Evolutionary conservation across 2,888 invertebrate genomes (phyloP).

Genomic region (Xanthostigma xanthostigma): DNA sequence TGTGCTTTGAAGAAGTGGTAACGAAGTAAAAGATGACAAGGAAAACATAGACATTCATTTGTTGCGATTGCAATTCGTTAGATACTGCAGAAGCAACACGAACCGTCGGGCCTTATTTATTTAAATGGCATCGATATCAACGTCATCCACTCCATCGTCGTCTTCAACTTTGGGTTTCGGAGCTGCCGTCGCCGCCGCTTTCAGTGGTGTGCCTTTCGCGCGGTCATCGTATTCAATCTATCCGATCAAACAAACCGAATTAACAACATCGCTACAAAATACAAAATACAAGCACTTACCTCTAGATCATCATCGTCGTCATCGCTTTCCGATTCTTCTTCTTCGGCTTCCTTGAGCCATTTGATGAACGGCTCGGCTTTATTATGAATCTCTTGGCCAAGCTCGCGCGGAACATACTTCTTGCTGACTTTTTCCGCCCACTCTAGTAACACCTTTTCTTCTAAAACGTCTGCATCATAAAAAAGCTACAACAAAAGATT

Average conservation of each 20-base stretch:
- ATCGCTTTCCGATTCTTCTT: conserved; percentile 71
- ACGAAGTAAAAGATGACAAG: too few relatives aligned
- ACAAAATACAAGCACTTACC: conserved; percentile 25
- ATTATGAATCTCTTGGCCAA: conserved; percentile 80
- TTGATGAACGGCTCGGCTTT: conserved; percentile 87
- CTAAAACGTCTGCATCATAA: conserved; percentile 90
- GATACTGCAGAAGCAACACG: too few relatives aligned
- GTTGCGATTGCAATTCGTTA: too few relatives aligned
- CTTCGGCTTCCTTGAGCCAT: conserved; percentile 96
- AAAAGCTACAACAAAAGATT: conserved; percentile 42
- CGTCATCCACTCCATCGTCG: conserved; percentile 67
- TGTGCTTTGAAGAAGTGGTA: too few relatives aligned
- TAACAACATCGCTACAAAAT: not conserved
- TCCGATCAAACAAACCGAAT: conserved; percentile 9
- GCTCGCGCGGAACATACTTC: conserved; percentile 85
- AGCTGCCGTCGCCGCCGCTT: conserved; percentile 29
- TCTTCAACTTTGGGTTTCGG: conserved; percentile 35
- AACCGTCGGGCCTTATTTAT: too few relatives aligned
- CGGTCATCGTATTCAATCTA: conserved; percentile 84
- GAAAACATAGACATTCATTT: too few relatives aligned
- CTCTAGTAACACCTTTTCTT: conserved; percentile 85
- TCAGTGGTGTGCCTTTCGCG: conserved; percentile 59
- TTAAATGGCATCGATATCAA: conserved; percentile 89
- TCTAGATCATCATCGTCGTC: conserved; percentile 53
- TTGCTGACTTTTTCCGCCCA: conserved; percentile 93